These are phyloP conservation scores for Punctoribates punctum DNA, from an alignment of 2,888 invertebrate genomes.

Conservation along the genomic window DNA sequence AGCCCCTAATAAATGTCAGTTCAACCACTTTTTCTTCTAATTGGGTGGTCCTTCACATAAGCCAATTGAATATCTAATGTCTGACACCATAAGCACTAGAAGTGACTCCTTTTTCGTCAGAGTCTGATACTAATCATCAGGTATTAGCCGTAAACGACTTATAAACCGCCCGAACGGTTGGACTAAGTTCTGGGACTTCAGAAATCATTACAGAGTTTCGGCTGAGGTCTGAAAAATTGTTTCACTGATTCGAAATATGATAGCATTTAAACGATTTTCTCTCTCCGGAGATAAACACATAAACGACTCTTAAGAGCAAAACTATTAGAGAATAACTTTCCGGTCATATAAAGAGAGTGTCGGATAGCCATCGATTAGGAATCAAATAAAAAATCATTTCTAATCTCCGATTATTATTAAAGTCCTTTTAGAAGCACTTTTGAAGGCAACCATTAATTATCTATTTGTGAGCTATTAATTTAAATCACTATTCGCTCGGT, in stretches of 20 bases:
- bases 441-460: no score
- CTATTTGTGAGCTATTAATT: no score
- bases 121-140: background rate
- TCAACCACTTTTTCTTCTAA: slow-evolving; percentile 20
- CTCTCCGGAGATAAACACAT: no score
- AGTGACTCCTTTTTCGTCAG: no score
- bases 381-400: background rate
- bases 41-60: slow-evolving; percentile 15
- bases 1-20: slow-evolving; percentile 19
- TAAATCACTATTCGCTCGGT: no score
- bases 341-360: slow-evolving; percentile 7
- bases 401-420: background rate
- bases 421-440: no score
- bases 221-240: background rate
- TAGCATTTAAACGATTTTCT: slow-evolving; percentile 15
- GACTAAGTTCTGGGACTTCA: background rate
- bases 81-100: no score
- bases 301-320: background rate
- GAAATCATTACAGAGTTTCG: background rate
- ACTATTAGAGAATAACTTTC: background rate
- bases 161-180: no score
- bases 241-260: background rate
- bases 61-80: no score
- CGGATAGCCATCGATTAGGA: background rate
- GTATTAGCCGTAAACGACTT: background rate